Base-by-base conservation (phyloP, 2,888 invertebrate genomes). In the Machimus rusticus region DNA sequence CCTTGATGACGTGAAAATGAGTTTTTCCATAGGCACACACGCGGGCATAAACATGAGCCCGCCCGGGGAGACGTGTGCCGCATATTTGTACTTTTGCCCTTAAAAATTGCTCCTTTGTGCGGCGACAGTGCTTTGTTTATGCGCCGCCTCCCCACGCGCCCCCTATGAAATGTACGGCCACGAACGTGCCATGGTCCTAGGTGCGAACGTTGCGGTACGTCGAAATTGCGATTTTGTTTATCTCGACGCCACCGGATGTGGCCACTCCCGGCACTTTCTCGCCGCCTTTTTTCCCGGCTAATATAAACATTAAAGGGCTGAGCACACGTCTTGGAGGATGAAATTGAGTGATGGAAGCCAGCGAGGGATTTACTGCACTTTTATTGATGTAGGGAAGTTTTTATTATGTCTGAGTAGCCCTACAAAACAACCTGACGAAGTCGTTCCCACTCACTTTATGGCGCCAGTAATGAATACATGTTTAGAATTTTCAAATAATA, bases 1-100 rank as follows among this genome's bases (percentile, higher is more conserved):
- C 28, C 66, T 39, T 84, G 82, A 84, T 84, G 82, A 84, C 23
- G 82, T 66, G 66, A 84, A 84, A 84, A 84, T 84, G 82, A 84
- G 82, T 84, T 84, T 84, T 84, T 66, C 39, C 28, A 84, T 39
- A 37, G 19, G 57, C 39, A 34, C 39, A 34, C 39, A 66, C n/a
- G 51, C 8, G 28, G 46, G 23, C 23, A 84, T 28, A 84, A 66
- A 39, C 82, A 84, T 81, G 55, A 81, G 55, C 66, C 66, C 82
- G 12, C 66, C 82, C 66, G 23, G 37, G 31, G 39, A 39, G 37
- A 84, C 66, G 66, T 84, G 66, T 57, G 82, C 82, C 66, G 66
- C 82, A 84, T 84, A 84, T 84, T 84, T 84, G 82, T 84, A 66
- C 34, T 8, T 37, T 84, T 84, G 28, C 66, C 39, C 39, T 84